A percentile compares a stretch with the other conserved stretches of the same genome.
Evolutionary conservation across 2,888 invertebrate genomes (phyloP).

Genomic region (Lottia scabra): DNA sequence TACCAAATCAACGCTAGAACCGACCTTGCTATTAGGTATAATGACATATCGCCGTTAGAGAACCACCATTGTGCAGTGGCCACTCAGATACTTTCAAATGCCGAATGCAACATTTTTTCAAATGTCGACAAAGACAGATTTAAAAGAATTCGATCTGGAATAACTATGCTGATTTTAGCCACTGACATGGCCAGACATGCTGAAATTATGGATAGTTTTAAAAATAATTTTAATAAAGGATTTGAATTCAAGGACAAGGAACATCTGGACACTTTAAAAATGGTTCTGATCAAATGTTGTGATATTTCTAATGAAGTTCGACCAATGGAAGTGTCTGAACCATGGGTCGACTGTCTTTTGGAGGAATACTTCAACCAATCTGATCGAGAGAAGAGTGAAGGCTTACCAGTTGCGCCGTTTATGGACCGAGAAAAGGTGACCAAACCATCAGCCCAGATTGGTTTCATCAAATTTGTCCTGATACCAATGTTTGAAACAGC

Average conservation of each 20-base stretch:
- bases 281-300: conserved; percentile 70
- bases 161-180: conserved; percentile 67
- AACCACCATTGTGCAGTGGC: conserved; percentile 89
- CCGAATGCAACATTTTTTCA: conserved; percentile 84
- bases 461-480: conserved; percentile 70
- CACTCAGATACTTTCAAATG: conserved; percentile 82
- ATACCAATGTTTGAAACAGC: conserved; percentile 69
- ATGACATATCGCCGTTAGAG: conserved; percentile 87
- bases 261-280: conserved; percentile 66
- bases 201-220: conserved; percentile 67
- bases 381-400: conserved; percentile 69
- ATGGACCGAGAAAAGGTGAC: conserved; percentile 71
- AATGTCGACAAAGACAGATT: conserved; percentile 73
- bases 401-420: conserved; percentile 70
- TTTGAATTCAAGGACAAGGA: conserved; percentile 65
- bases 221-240: conserved; percentile 52
- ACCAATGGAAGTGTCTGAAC: conserved; percentile 69
- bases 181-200: conserved; percentile 70
- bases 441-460: conserved; percentile 69
- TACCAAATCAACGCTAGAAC: conserved; percentile 83
- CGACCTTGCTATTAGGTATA: conserved; percentile 84
- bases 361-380: conserved; percentile 71
- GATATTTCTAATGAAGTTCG: conserved; percentile 71
- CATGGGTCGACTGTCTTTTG: conserved; percentile 70
- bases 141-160: conserved; percentile 64